Base-by-base conservation (phyloP, 2,797 vertebrate genomes). In the Anniella stebbinsi region DNA sequence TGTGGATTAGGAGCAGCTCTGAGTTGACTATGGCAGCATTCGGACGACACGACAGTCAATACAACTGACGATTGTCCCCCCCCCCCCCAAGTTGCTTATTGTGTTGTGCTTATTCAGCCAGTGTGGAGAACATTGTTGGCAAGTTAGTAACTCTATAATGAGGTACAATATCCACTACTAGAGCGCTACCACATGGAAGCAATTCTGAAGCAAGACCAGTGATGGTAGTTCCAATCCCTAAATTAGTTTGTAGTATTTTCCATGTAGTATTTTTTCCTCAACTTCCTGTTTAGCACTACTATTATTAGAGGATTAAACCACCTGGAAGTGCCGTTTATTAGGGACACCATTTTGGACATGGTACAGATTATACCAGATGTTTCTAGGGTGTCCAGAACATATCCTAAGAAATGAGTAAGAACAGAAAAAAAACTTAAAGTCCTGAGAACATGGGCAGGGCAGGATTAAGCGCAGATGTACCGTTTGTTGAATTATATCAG, bases 401-500 rank as follows among this genome's bases (percentile, higher is more conserved):
- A 51, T 51, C 41, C 28, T 45, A 11, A 67, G 30, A 69, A 66
- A 82, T 41, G 36, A 84, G 25, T 12, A 84, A 69, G 41, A 18
- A 70, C 25, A 41, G 51, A 81, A 23, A 48, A 23, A 48, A 63
- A 48, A 36, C 21, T 30, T 41, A 36, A 72, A 15, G 8, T 10
- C 21, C 28, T 45, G 30, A 81, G 48, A 60, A 15, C 36, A 57
- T 45, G 36, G 67, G 15, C 25, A 72, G 67, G 15, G 15, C 36
- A 73, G 38, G 67, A 60, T 72, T 9, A 72, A 72, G 36, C 36
- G 10, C 36, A 72, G 11, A 33, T 41, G 6, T 72, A 13, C 28
- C 45, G 41, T 70, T 38, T 81, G n/a, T 80, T 80, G 76, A 87
- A 87, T 54, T 75, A 75, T 41, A 73, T 25, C 54, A 57, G 54